These are phyloP conservation scores for Antedon mediterranea DNA, from an alignment of 53 echinoderm and acorn worm species.

Conservation along the genomic window DNA sequence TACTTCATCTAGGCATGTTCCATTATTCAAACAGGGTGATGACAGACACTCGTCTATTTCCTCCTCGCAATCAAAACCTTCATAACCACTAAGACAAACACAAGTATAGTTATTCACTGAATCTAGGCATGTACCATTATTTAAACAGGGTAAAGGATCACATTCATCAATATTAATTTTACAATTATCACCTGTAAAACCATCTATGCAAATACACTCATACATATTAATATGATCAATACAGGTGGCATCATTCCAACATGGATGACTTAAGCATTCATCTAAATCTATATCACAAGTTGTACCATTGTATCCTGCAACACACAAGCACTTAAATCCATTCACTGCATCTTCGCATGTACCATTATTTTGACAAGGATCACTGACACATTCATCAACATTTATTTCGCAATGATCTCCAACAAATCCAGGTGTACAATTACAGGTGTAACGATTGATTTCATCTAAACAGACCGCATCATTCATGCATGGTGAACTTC, in stretches of 20 bases:
- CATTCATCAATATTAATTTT: conserved; percentile 30
- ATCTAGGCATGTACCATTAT: conserved; percentile 8
- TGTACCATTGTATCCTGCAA: conserved; percentile 6
- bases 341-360: conserved; percentile 7
- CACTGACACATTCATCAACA: conserved; percentile 19
- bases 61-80: conserved; percentile 12
- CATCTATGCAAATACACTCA: conserved; percentile 17
- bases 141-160: conserved; percentile 7
- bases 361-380: conserved; percentile 17
- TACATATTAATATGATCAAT: conserved; percentile 11
- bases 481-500: conserved; percentile 3
- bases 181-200: conserved; percentile 4
- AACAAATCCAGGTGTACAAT: neutral
- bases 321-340: conserved; percentile 11
- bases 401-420: conserved; percentile 16
- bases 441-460: neutral
- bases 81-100: conserved; percentile 13
- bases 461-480: neutral
- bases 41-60: conserved; percentile 17
- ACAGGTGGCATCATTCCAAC: conserved; percentile 11
- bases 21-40: conserved; percentile 12
- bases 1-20: conserved; percentile 9
- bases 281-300: conserved; percentile 13
- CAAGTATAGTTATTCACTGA: conserved; percentile 8
- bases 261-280: conserved; percentile 16